Evolutionary conservation across 2,113 vertebrate genomes (phyloP), one percentile per base, ranked within the genome.

Genomic region (Pachypanchax playfairii): DNA sequence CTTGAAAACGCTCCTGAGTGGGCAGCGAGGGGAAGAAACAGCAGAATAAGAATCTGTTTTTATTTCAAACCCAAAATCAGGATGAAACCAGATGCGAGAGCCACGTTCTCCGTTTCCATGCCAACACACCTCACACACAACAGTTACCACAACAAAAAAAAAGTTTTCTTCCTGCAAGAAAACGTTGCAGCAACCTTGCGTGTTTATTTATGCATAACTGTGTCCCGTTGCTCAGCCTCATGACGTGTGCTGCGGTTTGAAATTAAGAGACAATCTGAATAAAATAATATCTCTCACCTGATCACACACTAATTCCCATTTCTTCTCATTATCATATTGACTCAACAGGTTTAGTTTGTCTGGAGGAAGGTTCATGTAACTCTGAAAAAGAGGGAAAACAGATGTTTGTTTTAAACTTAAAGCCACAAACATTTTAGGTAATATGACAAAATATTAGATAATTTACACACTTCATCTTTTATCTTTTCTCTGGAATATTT

Each of bases 281-380:
- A 14, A 17, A 20, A 31, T 29, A 48, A 15, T 49, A n/a, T 1
- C 4, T 60, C 80, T 80, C 79, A 96, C 95, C 94, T 96, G 94
- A 86, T 97, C 95, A 49, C 96, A 98, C 77, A 99, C 91, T 68
- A 99, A 89, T 77, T 99, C 96, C 96, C 96, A 99, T 70, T 99
- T 98, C 92, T 99, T 99, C 44, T 99, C 96, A 0, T 92, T 95
- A 87, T 98, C 96, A 0, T 98, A 99, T 67, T 96, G 95, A 79
- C 89, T 94, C 46, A 99, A 84, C 36, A 98, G 90, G 80, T 94
- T 88, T 82, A 96, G 92, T 89, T 98, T 99, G 61, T 99, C 97
- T 0, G 96, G 96, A 5, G 97, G 97, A 75, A 99, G 84, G 90
- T 98, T 98, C 96, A 98, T 98, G 71, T 93, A 88, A 83, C 94